phyloP scores from a whole-genome alignment of 1,140 invertebrate species.

The Thaumetopoea pityocampa region DNA sequence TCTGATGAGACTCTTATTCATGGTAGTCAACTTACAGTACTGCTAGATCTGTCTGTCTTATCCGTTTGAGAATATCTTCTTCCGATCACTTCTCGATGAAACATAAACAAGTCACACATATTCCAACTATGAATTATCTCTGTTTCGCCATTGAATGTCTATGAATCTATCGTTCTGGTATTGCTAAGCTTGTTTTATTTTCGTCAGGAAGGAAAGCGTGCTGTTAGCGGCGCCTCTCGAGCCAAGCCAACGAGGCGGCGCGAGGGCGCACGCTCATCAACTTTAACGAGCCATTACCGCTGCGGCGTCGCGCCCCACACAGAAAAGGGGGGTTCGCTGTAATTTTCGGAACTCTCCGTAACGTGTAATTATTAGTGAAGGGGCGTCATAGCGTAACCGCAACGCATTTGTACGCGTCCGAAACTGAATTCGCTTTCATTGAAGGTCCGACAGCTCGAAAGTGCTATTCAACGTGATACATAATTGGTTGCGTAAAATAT shows the following conservation, averaged over 20 bases:
- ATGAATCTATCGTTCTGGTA: slow-evolving; percentile 7
- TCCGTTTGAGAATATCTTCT: no score
- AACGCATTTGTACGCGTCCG: slow-evolving; percentile 34
- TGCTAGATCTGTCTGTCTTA: no score
- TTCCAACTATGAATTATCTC: no score
- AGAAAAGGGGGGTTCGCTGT: slow-evolving; percentile 41
- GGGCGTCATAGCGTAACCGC: slow-evolving; percentile 54
- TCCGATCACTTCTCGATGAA: no score
- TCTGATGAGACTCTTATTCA: no score
- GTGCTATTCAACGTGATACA: no score
- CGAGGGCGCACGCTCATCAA: slow-evolving; percentile 58
- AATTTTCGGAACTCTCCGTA: slow-evolving; percentile 63
- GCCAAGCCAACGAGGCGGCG: slow-evolving; percentile 30
- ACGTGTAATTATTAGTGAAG: slow-evolving; percentile 68
- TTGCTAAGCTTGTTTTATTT: slow-evolving; percentile 33
- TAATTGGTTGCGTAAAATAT: slow-evolving; percentile 15
- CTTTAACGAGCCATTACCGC: slow-evolving; percentile 69
- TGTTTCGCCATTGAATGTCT: no score
- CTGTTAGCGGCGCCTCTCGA: slow-evolving; percentile 16
- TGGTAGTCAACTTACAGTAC: no score
- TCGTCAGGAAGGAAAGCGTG: slow-evolving; percentile 28
- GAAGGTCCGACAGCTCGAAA: no score
- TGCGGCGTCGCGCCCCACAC: slow-evolving; percentile 17
- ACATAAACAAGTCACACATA: no score
- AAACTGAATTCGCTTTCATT: slow-evolving; percentile 28